Conservation (phyloP, 2,888 invertebrate genomes). For the Drosophila pegasa region DNA sequence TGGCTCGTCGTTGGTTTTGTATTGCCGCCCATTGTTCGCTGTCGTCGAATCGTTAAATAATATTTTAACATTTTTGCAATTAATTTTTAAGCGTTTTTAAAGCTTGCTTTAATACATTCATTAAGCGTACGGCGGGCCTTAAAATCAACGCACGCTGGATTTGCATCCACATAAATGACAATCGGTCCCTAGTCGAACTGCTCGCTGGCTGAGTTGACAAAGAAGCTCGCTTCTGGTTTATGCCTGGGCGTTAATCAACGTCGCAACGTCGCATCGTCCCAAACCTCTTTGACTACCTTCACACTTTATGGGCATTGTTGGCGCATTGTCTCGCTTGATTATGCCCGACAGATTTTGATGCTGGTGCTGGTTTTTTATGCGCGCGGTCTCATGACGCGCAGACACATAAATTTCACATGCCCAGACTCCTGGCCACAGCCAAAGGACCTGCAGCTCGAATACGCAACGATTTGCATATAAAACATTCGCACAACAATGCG, state of each 20-base stretch:
- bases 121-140: slow-evolving; percentile 44
- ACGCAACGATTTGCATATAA: slow-evolving; percentile 50
- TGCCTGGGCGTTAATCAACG: slow-evolving; percentile 66
- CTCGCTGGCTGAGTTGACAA: neutral
- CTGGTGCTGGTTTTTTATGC: slow-evolving; percentile 65
- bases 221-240: neutral
- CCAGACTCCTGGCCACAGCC: slow-evolving; percentile 20
- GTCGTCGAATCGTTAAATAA: slow-evolving; percentile 6
- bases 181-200: slow-evolving; percentile 7
- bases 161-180: slow-evolving; percentile 40
- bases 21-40: neutral
- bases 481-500: slow-evolving; percentile 38
- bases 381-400: slow-evolving; percentile 61
- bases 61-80: slow-evolving; percentile 26
- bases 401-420: slow-evolving; percentile 72
- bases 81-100: slow-evolving; percentile 45
- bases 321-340: slow-evolving; percentile 77
- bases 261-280: slow-evolving; percentile 48
- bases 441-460: slow-evolving; percentile 29
- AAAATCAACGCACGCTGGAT: slow-evolving; percentile 15
- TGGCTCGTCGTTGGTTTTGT: neutral
- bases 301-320: slow-evolving; percentile 64
- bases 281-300: slow-evolving; percentile 31
- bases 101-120: slow-evolving; percentile 48
- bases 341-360: slow-evolving; percentile 74